Evolutionary conservation across 2,888 invertebrate genomes (phyloP), one percentile per base, ranked within the genome.

Genomic region (Drosophila testacea): DNA sequence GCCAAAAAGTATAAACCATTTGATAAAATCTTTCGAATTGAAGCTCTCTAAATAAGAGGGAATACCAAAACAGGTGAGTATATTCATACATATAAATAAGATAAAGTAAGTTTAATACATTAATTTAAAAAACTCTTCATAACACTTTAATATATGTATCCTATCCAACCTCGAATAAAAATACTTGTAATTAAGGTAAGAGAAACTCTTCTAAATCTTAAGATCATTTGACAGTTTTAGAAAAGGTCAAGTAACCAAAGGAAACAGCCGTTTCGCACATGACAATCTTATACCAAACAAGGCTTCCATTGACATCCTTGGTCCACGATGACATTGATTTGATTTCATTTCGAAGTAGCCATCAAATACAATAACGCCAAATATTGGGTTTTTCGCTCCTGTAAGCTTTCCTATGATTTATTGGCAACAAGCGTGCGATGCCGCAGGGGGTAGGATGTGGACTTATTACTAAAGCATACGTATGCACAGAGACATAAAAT

Each of bases 261-360:
- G 65, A 28, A 22, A 38, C 38, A 28, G 38, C 46, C 47, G 57
- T 41, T 52, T 32, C 41, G 55, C 54, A 44, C 68, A 57, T 39
- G 44, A 34, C 50, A 60, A 60, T 68, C 69, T 39, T 48, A 59
- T 59, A 38, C 7, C 39, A 32, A 32, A 55, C 55, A 63, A 42
- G 63, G 47, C 47, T 41, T 39, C 16, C 63, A 48, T 54, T 54
- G 47, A 42, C 34, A 28, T 44, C 60, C 67, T 50, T 39, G 48
- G 67, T 54, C 13, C 66, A 66, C 41, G 83, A 36, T 80, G 83
- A 83, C 86, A 79, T 81, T 83, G 83, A 83, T 83, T 86, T 81
- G 83, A 86, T 83, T 83, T 72, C 65, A 59, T 48, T 39, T 32
- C 48, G 28, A 42, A 50, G 36, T 42, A 51, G 51, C 74, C 68